phyloP scores from a whole-genome alignment of 2,113 vertebrate species.

The Ceyx margarethae region DNA sequence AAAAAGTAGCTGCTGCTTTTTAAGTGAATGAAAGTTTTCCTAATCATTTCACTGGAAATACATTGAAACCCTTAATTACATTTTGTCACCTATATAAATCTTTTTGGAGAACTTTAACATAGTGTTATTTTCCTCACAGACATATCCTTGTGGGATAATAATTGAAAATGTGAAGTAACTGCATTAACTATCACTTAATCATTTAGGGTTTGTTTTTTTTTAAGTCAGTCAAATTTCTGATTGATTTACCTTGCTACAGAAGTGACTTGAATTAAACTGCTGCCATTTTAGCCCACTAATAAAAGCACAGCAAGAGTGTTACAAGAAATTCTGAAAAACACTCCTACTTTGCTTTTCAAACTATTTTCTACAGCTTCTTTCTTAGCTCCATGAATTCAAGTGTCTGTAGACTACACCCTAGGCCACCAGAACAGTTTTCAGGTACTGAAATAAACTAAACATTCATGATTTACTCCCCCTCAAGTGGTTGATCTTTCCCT shows the following conservation, averaged over 20 bases:
- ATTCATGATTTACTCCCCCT: neutral
- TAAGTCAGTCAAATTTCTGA: neutral
- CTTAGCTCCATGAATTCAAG: neutral
- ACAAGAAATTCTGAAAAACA: neutral
- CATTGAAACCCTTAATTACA: constrained; percentile 46
- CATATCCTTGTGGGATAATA: constrained; percentile 3
- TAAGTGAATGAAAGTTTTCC: constrained; percentile 11
- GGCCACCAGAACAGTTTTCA: neutral
- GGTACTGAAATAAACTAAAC: neutral
- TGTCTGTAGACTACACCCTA: neutral
- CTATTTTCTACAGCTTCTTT: neutral
- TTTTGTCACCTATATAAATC: constrained; percentile 21
- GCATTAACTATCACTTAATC: neutral
- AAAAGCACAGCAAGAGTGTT: neutral
- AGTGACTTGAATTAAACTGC: constrained; percentile 2
- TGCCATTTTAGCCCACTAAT: neutral
- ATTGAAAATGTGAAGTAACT: constrained; percentile 47
- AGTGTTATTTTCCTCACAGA: neutral
- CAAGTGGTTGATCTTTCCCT: neutral
- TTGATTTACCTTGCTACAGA: neutral
- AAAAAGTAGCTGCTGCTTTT: neutral
- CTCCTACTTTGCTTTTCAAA: neutral
- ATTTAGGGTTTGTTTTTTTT: neutral
- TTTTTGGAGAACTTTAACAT: neutral
- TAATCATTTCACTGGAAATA: constrained; percentile 9